Evolutionary conservation across 2,797 vertebrate genomes (phyloP), one percentile per base, ranked within the genome.

Genomic region (Xyrichtys novacula): DNA sequence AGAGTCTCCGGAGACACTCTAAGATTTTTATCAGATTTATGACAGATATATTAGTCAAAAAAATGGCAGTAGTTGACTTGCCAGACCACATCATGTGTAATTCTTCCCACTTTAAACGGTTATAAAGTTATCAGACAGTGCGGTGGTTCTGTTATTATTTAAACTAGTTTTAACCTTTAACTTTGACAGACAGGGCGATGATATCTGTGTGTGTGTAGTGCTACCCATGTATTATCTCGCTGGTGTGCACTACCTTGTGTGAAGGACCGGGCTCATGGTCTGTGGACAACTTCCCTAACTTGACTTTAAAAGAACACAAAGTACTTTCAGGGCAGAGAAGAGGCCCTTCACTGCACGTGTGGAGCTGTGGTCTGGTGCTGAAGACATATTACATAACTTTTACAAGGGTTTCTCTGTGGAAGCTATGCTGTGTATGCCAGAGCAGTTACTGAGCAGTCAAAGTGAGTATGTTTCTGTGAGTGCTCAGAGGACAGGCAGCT

Each of bases 231-330:
- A 36, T 56, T 23, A 44, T 52, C n/a, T 25, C 34, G 19, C 34
- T 43, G 29, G 52, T 64, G 48, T 31, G 26, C 10, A 26, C 12
- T 28, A 7, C 7, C 46, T 64, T 29, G 7, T 32, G 7, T 34
- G 7, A 40, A 28, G 6, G 3, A 20, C 15, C 62, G 49, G 34
- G 26, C 2, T 29, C 0, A 23, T 4, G 36, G 16, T 38, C 15
- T 38, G 43, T 23, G 11, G 6, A 8, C 25, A 26, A 7, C 7
- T 64, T 16, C 32, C 15, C 16, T 22, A 39, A 63, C 49, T 47
- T 3, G 5, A 49, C 54, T 56, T 53, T 71, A 44, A 65, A 78
- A 79, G 89, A 80, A 90, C 89, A 92, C 43, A 40, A 11, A 88
- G 87, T 92, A 80, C 85, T 89, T 85, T 34, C 89, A 42, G n/a